Evolutionary conservation across 2,113 vertebrate genomes (phyloP).

Genomic region (Hemibagrus wyckioides): DNA sequence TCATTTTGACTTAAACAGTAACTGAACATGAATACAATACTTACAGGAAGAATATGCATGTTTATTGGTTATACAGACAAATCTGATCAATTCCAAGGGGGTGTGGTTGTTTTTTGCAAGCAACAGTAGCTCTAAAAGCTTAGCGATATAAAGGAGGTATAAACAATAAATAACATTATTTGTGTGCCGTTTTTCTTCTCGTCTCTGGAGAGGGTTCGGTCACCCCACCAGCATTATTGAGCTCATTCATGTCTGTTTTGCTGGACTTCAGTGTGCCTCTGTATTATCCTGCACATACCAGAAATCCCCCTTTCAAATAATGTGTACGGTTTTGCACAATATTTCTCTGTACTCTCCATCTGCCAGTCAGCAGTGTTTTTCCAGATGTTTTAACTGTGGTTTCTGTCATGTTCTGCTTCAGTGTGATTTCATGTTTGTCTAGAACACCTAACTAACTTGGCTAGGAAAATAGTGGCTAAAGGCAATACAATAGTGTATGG

Average conservation of each 20-base stretch:
- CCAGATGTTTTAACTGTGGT: neutral
- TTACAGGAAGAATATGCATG: neutral
- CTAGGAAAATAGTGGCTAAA: neutral
- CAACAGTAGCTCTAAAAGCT: neutral
- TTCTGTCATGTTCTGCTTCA: neutral
- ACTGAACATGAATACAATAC: neutral
- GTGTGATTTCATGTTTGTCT: neutral
- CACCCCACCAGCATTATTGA: neutral
- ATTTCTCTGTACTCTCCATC: neutral
- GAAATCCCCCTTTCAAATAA: slow-evolving; percentile 36
- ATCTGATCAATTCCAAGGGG: neutral
- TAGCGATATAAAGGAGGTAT: neutral
- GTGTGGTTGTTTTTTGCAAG: neutral
- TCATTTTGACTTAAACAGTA: neutral
- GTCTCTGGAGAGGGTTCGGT: neutral
- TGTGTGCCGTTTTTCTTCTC: neutral
- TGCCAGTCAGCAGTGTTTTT: neutral
- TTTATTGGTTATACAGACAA: neutral
- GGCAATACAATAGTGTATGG: neutral
- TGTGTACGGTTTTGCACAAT: neutral
- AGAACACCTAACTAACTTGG: too few species aligned
- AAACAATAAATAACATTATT: too few species aligned
- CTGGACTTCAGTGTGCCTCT: slow-evolving; percentile 21
- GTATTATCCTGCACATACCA: slow-evolving; percentile 45
- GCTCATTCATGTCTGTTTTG: slow-evolving; percentile 45